Evolutionary conservation across 2,797 vertebrate species (phyloP), one percentile per base, ranked within the genome.

Genomic region (Paguma larvata): DNA sequence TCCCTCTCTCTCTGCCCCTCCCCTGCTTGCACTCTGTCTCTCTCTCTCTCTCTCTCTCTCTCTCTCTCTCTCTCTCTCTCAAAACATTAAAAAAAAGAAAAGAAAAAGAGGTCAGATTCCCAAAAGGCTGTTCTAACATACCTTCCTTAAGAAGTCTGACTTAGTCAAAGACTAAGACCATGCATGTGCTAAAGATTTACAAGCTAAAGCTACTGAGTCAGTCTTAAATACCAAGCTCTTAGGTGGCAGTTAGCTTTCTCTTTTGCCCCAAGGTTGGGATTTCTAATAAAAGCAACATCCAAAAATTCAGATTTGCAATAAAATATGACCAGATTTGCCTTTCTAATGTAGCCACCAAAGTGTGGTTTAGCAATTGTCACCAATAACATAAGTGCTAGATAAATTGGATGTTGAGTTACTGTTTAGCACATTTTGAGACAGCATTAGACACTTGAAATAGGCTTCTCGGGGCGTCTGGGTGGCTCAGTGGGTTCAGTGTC

Each of bases 261-360:
- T 82, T 44, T 95, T 85, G 62, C 46, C 88, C 59, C 73, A 67
- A n/a, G 11, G 67, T 84, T 95, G 89, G 41, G 38, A 78, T 83
- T 92, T 94, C 92, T 92, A 65, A 41, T 51, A 96, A 91, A 89
- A 67, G 27, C 23, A 78, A 79, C 91, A 93, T 53, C 30, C 44
- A 89, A 91, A 89, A 95, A 73, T 84, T 73, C 6, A 94, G 27
- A 72, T 51, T 86, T 94, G 48, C 34, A 56, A 27, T 89, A 80
- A 89, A 93, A 44, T 78, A 32, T 30, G 25, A 89, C 86, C 27
- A 88, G 56, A 59, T 75, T 92, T 82, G 51, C 59, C 56, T 85
- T 89, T 92, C 67, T 91, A 85, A 70, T 48, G 48, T 70, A 62
- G 59, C 32, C 73, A 65, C 79, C 32, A 13, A 89, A 70, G 41